Evolutionary conservation across 2,113 vertebrate genomes (phyloP).

Genomic region (Siphamia tubifer): DNA sequence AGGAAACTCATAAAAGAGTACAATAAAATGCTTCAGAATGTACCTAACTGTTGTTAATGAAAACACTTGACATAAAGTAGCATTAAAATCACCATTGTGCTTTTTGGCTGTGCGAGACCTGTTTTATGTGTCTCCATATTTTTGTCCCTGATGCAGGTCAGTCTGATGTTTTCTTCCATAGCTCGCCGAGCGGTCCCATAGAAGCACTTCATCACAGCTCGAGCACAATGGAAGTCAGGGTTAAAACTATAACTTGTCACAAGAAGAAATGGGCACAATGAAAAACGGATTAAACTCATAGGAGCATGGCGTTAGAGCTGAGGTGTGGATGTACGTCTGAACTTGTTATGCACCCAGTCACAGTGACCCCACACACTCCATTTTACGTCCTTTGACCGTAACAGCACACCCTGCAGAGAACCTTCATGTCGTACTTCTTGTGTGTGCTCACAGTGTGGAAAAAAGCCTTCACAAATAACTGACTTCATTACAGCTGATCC

Average conservation of each 20-base stretch:
- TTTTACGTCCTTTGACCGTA: conserved; percentile 5
- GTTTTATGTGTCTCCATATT: conserved; percentile 1
- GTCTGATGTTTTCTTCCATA: not conserved
- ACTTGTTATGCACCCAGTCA: conserved; percentile 14
- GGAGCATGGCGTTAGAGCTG: conserved; percentile 29
- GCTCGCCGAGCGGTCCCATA: conserved; percentile 7
- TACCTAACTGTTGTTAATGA: not conserved
- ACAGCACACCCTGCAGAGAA: not conserved
- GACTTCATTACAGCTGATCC: conserved; percentile 10
- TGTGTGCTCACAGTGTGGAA: not conserved
- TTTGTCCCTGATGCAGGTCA: conserved; percentile 7
- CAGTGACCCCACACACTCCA: not conserved
- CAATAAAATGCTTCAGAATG: not conserved
- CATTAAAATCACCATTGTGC: conserved; percentile 5
- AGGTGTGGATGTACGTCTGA: conserved; percentile 29
- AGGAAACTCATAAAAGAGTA: no score
- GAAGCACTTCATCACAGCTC: conserved; percentile 29
- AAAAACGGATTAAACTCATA: conserved; percentile 27
- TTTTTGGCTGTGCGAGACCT: conserved; percentile 15
- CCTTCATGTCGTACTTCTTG: not conserved
- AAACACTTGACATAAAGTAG: not conserved
- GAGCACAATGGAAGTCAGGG: conserved; percentile 36
- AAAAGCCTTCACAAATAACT: conserved; percentile 15
- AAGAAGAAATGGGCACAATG: conserved; percentile 23
- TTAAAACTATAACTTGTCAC: conserved; percentile 13